A percentile compares a stretch with the other conserved stretches of the same genome.
Conservation (phyloP, 1,140 invertebrate species). For the Aleiodes sp. region DNA sequence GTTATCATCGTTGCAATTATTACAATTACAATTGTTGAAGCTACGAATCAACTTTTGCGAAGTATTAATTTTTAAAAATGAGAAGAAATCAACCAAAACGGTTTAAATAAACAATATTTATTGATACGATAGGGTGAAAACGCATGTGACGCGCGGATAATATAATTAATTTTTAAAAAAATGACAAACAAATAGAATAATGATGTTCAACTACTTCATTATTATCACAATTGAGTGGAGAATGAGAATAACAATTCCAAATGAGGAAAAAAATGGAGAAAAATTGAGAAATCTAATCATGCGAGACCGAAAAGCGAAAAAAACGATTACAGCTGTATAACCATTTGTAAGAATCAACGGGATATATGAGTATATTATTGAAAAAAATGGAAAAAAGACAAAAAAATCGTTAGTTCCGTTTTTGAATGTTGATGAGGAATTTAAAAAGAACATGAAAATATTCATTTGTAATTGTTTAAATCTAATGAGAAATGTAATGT, state of each 20-base stretch:
- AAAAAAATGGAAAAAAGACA: constrained; percentile 21
- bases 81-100: too few species aligned
- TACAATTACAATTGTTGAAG: not conserved
- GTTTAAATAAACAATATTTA: too few species aligned
- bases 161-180: not conserved
- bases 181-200: constrained; percentile 7
- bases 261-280: not conserved
- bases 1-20: not conserved
- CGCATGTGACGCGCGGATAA: too few species aligned
- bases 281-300: not conserved
- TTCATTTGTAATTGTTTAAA: constrained; percentile 59
- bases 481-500: constrained; percentile 57
- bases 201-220: constrained; percentile 14
- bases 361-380: constrained; percentile 2
- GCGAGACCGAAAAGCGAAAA: not conserved
- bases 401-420: constrained; percentile 46
- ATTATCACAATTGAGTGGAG: not conserved
- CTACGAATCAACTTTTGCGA: not conserved
- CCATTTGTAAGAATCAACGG: constrained; percentile 24
- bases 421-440: constrained; percentile 47
- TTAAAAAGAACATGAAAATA: constrained; percentile 36
- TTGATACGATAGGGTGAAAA: too few species aligned
- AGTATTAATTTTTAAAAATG: too few species aligned
- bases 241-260: not conserved
- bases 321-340: not conserved